Evolutionary conservation across 2,113 vertebrate species (phyloP).

Genomic region (Atrichornis clamosus): DNA sequence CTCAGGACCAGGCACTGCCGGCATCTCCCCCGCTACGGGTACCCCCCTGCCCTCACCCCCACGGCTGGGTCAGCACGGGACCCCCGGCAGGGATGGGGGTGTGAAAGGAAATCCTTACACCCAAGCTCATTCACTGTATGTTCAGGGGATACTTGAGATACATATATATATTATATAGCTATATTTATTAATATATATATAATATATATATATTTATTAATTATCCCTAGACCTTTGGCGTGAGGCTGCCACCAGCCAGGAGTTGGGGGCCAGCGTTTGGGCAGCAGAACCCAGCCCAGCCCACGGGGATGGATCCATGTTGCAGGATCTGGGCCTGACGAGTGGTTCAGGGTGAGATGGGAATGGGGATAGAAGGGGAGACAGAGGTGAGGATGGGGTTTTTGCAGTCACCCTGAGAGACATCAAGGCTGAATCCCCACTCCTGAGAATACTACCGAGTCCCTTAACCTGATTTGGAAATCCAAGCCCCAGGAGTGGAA

Average conservation of each 20-base stretch:
- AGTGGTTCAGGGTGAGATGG: not conserved
- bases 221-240: not conserved
- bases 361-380: not conserved
- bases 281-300: not conserved
- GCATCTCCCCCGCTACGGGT: rapidly evolving
- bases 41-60: rapidly evolving
- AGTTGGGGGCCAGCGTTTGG: rapidly evolving
- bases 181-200: not conserved
- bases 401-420: not conserved
- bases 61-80: rapidly evolving
- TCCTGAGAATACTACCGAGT: not conserved
- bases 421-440: not conserved
- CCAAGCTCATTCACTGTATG: not conserved
- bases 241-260: rapidly evolving
- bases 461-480: slow-evolving; percentile 41
- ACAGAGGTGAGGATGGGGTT: not conserved
- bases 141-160: not conserved
- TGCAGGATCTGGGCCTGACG: not conserved
- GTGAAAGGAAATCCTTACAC: not conserved
- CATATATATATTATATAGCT: not conserved
- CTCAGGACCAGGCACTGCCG: not conserved
- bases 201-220: not conserved
- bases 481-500: not conserved
- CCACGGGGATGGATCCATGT: rapidly evolving
- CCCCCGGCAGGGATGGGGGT: no score